Base-by-base conservation (phyloP, 2,888 invertebrate genomes). In the Yponomeuta sedellus region DNA sequence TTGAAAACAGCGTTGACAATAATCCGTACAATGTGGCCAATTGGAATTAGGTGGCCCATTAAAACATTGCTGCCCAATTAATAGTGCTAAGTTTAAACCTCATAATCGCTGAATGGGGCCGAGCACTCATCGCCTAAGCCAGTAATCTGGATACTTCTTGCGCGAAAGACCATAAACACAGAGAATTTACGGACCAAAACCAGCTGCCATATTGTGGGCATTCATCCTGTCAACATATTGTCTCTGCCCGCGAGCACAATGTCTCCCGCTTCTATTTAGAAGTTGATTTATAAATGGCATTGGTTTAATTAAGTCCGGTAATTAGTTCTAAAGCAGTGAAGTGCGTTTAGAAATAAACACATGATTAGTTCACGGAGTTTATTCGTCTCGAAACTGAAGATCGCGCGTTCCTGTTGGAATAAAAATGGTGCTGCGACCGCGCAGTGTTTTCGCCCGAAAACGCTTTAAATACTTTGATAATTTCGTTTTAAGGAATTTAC, bases 161-260 rank as follows among this genome's bases (percentile, higher is more conserved):
- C 74, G 84, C 83, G 86, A 85, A 65, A 80, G n/a, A 66, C 82
- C 80, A 86, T 89, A 88, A 89, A 88, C 87, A 86, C 83, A 78
- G 69, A 34, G 75, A 77, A 85, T 81, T 86, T 88, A 86, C 87
- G 86, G 85, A 85, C 82, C 84, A 86, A 86, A 85, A 81, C 81
- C 66, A 76, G 74, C 78, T 80, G 86, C 88, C 89, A 85, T 86
- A 77, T 78, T 86, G 86, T 80, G 83, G 81, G 78, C 87, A 82
- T 88, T 89, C 86, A 86, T 87, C 81, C 88, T 90, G 89, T 91
- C 91, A 89, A 85, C 90, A 85, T 87, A 86, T 87, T 88, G 88
- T 90, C 88, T 84, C 76, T 78, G 85, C 77, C 73, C 78, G 77
- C 65, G 58, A 25, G 61, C 83, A 86, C 88, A 88, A 88, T 87